Evolutionary conservation across 2,888 invertebrate genomes (phyloP).

Genomic region (Aspidiotus rigidus): DNA sequence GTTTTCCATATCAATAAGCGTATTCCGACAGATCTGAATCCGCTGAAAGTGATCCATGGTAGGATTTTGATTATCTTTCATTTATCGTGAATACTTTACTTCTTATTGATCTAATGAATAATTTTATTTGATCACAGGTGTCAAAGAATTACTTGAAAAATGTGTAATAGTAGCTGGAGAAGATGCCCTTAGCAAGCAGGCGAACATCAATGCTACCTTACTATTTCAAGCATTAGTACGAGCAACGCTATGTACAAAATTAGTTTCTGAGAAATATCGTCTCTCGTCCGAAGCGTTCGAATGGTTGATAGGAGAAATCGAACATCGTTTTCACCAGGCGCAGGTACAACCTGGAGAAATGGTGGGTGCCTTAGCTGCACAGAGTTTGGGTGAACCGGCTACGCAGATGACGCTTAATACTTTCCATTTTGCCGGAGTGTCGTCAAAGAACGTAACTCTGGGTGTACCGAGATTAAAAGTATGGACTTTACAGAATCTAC

Average conservation of each 20-base stretch:
- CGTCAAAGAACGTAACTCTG: slow-evolving; percentile 98
- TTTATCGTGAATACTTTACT: not conserved
- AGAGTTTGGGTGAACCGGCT: slow-evolving; percentile 97
- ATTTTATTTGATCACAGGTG: slow-evolving; percentile 47
- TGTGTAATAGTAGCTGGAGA: slow-evolving; percentile 90
- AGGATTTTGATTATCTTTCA: slow-evolving; percentile 18
- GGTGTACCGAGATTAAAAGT: slow-evolving; percentile 97
- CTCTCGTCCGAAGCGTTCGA: slow-evolving; percentile 95
- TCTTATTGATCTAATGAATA: not conserved
- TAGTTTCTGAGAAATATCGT: slow-evolving; percentile 91
- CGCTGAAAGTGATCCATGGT: slow-evolving; percentile 82
- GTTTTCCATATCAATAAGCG: slow-evolving; percentile 97
- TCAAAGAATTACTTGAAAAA: slow-evolving; percentile 77
- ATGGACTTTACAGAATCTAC: slow-evolving; percentile 43
- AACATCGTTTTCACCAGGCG: slow-evolving; percentile 95
- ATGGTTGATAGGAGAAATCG: slow-evolving; percentile 99
- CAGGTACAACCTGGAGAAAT: slow-evolving; percentile 91
- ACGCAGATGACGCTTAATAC: slow-evolving; percentile 99
- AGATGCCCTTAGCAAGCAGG: slow-evolving; percentile 89
- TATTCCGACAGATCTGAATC: slow-evolving; percentile 86
- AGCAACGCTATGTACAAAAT: slow-evolving; percentile 89
- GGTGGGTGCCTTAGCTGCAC: slow-evolving; percentile 99
- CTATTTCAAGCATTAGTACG: slow-evolving; percentile 91
- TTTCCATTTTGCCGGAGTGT: slow-evolving; percentile 99
- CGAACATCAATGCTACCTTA: slow-evolving; percentile 95